Percentiles rank a stretch among this genome's conserved stretches.
Conservation (phyloP, 2,888 invertebrate genomes). For the Eulithis testata region DNA sequence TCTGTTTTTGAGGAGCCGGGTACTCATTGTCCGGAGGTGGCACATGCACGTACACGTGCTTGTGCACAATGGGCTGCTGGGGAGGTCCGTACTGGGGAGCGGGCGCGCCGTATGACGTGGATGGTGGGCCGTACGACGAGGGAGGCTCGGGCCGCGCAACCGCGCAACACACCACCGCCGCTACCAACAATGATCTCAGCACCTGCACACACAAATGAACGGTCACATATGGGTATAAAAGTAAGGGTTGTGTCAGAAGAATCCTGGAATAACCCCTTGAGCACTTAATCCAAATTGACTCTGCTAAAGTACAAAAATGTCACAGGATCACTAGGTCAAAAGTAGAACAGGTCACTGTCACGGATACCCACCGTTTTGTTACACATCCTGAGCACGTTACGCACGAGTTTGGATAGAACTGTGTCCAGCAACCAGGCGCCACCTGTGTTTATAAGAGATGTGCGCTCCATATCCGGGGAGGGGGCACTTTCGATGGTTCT, state of each 20-base stretch:
- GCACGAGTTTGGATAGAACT: conserved; percentile 70
- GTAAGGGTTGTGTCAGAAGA: conserved; percentile 2
- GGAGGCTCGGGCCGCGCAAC: conserved; percentile 84
- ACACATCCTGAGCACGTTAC: conserved; percentile 74
- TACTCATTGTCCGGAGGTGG: conserved; percentile 94
- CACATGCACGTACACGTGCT: conserved; percentile 96
- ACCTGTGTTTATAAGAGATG: conserved; percentile 82
- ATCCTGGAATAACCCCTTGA: conserved; percentile 23
- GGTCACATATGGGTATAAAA: conserved; percentile 33
- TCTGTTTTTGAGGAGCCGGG: conserved; percentile 85
- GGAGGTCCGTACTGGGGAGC: conserved; percentile 89
- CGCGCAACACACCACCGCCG: conserved; percentile 72
- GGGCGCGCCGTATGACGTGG: conserved; percentile 78
- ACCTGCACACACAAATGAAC: conserved; percentile 72
- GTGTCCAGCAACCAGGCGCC: conserved; percentile 76
- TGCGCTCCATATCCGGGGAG: conserved; percentile 78
- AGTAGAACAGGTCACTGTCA: conserved; percentile 43
- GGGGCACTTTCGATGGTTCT: conserved; percentile 83
- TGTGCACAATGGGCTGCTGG: conserved; percentile 91
- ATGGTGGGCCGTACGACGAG: conserved; percentile 84
- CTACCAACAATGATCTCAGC: conserved; percentile 73
- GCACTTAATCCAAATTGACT: conserved; percentile 41
- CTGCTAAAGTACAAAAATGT: conserved; percentile 36
- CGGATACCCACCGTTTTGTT: conserved; percentile 76
- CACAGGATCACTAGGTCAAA: conserved; percentile 61